A percentile compares a stretch with the other conserved stretches of the same genome.
These are phyloP conservation scores for Phyllostomus discolor DNA, from an alignment of 2,113 vertebrate genomes.

Conservation along the genomic window DNA sequence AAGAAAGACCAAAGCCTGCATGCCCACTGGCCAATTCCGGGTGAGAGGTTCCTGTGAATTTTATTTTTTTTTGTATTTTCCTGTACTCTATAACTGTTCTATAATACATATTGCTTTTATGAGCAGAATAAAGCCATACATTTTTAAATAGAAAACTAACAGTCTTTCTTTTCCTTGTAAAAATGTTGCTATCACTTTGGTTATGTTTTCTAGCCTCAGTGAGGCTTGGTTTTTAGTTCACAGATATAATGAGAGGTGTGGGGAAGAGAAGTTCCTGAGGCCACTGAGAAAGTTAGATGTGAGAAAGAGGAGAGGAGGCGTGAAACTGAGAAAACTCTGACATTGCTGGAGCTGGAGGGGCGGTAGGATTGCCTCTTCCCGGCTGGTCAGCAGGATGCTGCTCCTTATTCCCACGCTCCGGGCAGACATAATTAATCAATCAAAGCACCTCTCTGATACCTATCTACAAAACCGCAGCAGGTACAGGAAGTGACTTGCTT, in stretches of 20 bases:
- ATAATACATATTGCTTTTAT: not conserved
- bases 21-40: not conserved
- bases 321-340: too few species aligned
- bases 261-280: not conserved
- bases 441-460: not conserved
- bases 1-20: not conserved
- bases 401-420: not conserved
- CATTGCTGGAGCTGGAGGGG: not conserved
- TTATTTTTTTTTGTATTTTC: not conserved
- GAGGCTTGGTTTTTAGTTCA: not conserved
- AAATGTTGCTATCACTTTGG: not conserved
- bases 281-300: not conserved
- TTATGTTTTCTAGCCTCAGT: too few species aligned
- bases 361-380: not conserved
- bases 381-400: not conserved
- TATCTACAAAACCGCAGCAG: not conserved
- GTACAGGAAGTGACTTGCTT: not conserved
- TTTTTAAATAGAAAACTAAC: not conserved
- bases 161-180: not conserved
- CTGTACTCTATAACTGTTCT: not conserved
- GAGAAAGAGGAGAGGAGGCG: too few species aligned
- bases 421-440: not conserved
- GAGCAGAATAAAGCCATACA: not conserved
- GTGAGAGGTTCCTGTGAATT: not conserved
- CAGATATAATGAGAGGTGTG: not conserved